Base-by-base conservation (phyloP, 2,888 invertebrate genomes). In the Pseudococcus viburni region DNA sequence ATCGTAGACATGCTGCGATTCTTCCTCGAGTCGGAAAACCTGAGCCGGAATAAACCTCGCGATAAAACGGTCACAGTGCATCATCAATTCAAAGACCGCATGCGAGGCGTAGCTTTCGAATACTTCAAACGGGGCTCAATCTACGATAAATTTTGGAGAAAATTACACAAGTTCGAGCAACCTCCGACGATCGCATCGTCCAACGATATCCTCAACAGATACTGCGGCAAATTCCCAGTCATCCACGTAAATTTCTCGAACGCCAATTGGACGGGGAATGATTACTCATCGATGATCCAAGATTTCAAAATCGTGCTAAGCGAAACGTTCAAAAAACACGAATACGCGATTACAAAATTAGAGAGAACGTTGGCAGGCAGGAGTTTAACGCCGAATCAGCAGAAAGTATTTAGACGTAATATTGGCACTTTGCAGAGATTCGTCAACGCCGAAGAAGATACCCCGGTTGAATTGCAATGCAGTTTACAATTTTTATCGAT, bases 371-470 rank as follows among this genome's bases (percentile, higher is more conserved):
- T 73, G 17, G 17, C 4, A 4, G 73, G 73, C 2, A 73, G 8
- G 17, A 17, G 17, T 26, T 33, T 73, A 17, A 73, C 73, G 17
- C 33, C 33, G 73, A 73, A 73, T 73, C 73, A 73, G 73, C 73
- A 73, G 9, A 73, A 73, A 73, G 39, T 73, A 26, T 17, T 73
- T 17, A 73, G 73, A 73, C 73, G 73, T 17, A 73, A 73, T 73
- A 33, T 73, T 5, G 73, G 2, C 39, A 73, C 73, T 3, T 8
- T 73, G 12, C 33, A 73, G 17, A 26, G 73, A 15, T 73, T 73
- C 33, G 33, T 73, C 6, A 73, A 26, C 1, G 12, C 15, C 39
- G 73, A 73, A 73, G 73, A 73, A 33, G 33, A 33, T 33, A 11
- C 73, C 0, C 73, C 73, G 7, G 73, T 73, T 33, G 73, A 73